Base-by-base conservation (phyloP, 1,140 invertebrate species). In the Psix sp. region DNA sequence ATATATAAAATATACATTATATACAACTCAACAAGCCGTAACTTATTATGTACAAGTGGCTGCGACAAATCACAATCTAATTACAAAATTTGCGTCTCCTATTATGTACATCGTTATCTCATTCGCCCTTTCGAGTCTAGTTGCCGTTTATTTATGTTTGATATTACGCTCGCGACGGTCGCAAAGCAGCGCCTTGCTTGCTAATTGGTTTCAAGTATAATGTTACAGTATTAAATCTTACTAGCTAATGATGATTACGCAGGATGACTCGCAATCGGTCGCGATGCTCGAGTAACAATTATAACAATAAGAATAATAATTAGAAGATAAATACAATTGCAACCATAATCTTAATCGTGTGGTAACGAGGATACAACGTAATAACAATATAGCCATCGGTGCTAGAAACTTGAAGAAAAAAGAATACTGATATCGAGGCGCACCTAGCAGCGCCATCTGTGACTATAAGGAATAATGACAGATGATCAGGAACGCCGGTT, bases 171-270 rank as follows among this genome's bases (percentile, higher is more conserved):
- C 43, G n/a, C 5, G 13, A 0, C 13, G 42, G 52, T 51, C 52
- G 45, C 49, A 15, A n/a, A 13, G 16, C 15, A 9, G 21, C 29
- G 13, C 13, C 13, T 49, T 51, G 45, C 11, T 51, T 43, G n/a
- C 20, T 26, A 3, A 17, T 26, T 49, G 10, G 11, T 17, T 24
- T 71, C 65, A 72, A 72, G 68, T 63, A 71, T 70, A 59, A 68
- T 63, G 60, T 72, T 39, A 72, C 57, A 71, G 59, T 65, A 52
- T 57, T 45, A 46, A n/a, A n/a, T n/a, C 49, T 63, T 68, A 62
- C 14, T 5, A 15, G 3, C 24, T 74, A 62, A 3, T 63, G 68
- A 74, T 74, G 68, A 74, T 68, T 68, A 73, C 66, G 59, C 18
- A n/a, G n/a, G n/a, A n/a, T n/a, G n/a, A n/a, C n/a, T 48, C 56